phyloP scores from a whole-genome alignment of 2,797 vertebrate genomes.

The Sternarchorhynchus goeldii region DNA sequence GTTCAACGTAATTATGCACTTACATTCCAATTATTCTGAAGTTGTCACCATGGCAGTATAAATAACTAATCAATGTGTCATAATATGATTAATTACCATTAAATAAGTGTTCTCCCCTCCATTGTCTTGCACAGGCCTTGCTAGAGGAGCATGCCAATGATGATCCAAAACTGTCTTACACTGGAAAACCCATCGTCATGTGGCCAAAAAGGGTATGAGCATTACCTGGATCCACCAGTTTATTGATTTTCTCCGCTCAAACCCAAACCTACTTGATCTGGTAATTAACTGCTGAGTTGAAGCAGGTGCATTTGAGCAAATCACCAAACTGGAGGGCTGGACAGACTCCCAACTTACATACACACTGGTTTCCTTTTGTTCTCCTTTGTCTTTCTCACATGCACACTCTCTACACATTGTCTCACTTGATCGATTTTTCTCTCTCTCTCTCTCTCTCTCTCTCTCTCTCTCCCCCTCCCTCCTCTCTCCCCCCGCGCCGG shows the following conservation, averaged over 20 bases:
- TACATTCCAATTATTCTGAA: not conserved
- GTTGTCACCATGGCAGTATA: not conserved
- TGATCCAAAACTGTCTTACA: constrained; percentile 87
- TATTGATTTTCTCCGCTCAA: too few relatives aligned
- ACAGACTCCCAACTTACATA: too few relatives aligned
- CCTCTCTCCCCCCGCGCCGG: not conserved
- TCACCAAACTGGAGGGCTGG: too few relatives aligned
- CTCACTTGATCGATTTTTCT: not conserved
- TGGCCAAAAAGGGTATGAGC: constrained; percentile 88
- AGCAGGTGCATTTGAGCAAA: too few relatives aligned
- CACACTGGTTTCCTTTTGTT: too few relatives aligned
- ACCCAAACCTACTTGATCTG: too few relatives aligned
- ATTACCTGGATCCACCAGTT: too few relatives aligned
- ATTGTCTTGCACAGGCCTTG: constrained; percentile 73
- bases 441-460: too few relatives aligned
- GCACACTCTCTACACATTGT: too few relatives aligned
- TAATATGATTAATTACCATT: not conserved
- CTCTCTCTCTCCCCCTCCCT: not conserved
- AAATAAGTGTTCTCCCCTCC: not conserved
- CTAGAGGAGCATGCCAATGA: constrained; percentile 83
- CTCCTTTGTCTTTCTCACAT: too few relatives aligned
- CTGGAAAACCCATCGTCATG: constrained; percentile 91
- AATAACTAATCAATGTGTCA: constrained; percentile 4
- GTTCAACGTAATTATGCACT: not conserved
- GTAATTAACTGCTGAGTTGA: too few relatives aligned